A percentile compares a stretch with the other conserved stretches of the same genome.
These are phyloP conservation scores for Heliothis virescens DNA, from an alignment of 1,140 invertebrate genomes.

Conservation along the genomic window DNA sequence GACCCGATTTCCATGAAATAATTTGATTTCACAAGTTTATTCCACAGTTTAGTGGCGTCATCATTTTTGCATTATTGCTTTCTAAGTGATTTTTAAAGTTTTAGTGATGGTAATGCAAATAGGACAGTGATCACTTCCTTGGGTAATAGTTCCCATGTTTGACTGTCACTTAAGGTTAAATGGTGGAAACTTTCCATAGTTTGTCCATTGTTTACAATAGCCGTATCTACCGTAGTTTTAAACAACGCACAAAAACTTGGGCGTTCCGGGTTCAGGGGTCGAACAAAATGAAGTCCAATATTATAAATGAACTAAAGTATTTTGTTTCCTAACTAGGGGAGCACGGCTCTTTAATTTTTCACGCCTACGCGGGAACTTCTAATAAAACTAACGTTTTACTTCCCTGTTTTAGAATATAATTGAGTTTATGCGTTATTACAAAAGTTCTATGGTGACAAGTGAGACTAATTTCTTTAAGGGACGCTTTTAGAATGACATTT, in stretches of 20 bases:
- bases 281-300: conserved; percentile 10
- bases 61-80: conserved; percentile 43
- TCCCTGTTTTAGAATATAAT: conserved; percentile 1
- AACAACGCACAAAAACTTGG: background rate
- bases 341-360: conserved; percentile 21
- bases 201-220: background rate
- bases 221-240: background rate
- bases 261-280: conserved; percentile 1
- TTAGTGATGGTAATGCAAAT: background rate
- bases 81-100: conserved; percentile 34
- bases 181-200: background rate
- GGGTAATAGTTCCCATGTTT: background rate
- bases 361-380: conserved; percentile 5
- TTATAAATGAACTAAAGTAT: conserved; percentile 14
- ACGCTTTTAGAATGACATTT: background rate
- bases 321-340: background rate
- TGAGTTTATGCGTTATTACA: background rate
- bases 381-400: conserved; percentile 10
- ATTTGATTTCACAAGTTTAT: conserved; percentile 28
- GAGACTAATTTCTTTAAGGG: conserved; percentile 2
- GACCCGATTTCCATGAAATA: conserved; percentile 12
- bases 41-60: background rate
- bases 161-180: background rate
- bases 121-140: background rate
- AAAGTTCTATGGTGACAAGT: background rate